Percentiles rank a stretch among this genome's conserved stretches.
phyloP scores from a whole-genome alignment of 2,888 invertebrate genomes.

The Lasioglossum morio region DNA sequence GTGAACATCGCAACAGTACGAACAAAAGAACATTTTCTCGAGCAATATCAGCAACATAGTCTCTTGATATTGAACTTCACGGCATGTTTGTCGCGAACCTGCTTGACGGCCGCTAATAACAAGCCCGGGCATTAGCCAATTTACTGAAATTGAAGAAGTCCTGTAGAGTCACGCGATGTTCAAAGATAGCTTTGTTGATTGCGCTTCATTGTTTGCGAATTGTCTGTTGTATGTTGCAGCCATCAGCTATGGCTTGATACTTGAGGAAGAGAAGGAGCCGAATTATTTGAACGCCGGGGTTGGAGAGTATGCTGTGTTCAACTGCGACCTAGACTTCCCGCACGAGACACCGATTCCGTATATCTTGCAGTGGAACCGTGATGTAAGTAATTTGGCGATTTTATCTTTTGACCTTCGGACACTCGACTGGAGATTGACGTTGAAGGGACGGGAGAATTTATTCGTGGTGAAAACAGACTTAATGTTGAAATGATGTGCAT shows the following conservation, averaged over 20 bases:
- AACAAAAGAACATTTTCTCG: background rate
- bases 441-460: background rate
- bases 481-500: background rate
- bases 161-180: slow-evolving; percentile 52
- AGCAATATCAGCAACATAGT: background rate
- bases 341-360: slow-evolving; percentile 94
- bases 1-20: background rate
- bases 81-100: slow-evolving; percentile 10
- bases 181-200: background rate
- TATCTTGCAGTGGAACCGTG: slow-evolving; percentile 95
- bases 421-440: background rate
- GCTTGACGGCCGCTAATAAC: slow-evolving; percentile 46
- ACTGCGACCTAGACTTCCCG: slow-evolving; percentile 95
- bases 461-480: background rate
- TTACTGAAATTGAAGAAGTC: slow-evolving; percentile 56
- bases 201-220: background rate
- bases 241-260: slow-evolving; percentile 76
- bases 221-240: slow-evolving; percentile 67
- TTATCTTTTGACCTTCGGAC: background rate
- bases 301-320: slow-evolving; percentile 92
- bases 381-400: slow-evolving; percentile 87
- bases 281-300: slow-evolving; percentile 88
- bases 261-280: slow-evolving; percentile 82
- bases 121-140: slow-evolving; percentile 61
- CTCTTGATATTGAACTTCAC: slow-evolving; percentile 18